Conservation (phyloP, 2,888 invertebrate species). For the Leucozona laternaria region DNA sequence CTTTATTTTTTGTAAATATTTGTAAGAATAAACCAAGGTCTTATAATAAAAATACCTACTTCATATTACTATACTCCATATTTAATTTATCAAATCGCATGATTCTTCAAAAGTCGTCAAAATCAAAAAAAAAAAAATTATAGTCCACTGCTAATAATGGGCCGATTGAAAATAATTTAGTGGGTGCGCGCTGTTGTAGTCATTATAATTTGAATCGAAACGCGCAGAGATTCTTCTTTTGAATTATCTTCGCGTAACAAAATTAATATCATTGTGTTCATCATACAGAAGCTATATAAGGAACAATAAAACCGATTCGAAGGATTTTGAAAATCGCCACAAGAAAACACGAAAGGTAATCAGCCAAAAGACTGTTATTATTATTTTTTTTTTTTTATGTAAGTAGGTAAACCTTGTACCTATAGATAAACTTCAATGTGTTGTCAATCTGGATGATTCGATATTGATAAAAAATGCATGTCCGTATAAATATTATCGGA, state of each 20-base stretch:
- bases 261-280: slow-evolving; percentile 37
- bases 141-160: slow-evolving; percentile 71
- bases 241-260: slow-evolving; percentile 29
- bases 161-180: slow-evolving; percentile 62
- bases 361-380: slow-evolving; percentile 23
- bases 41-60: not conserved
- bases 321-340: slow-evolving; percentile 13
- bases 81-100: slow-evolving; percentile 64
- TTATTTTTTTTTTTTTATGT: slow-evolving; percentile 12
- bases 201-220: slow-evolving; percentile 44
- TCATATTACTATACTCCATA: not conserved
- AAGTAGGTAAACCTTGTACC: not conserved
- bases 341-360: slow-evolving; percentile 20
- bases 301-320: slow-evolving; percentile 35
- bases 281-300: slow-evolving; percentile 57
- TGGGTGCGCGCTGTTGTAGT: slow-evolving; percentile 47
- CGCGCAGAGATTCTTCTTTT: slow-evolving; percentile 26
- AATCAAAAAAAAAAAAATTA: slow-evolving; percentile 59
- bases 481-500: not conserved
- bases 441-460: not conserved
- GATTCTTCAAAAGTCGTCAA: slow-evolving; percentile 67
- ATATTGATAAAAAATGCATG: not conserved
- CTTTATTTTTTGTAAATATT: not conserved
- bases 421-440: not conserved
- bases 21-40: not conserved